Evolutionary conservation across 2,113 vertebrate genomes (phyloP).

Genomic region (Lepidothrix coronata): DNA sequence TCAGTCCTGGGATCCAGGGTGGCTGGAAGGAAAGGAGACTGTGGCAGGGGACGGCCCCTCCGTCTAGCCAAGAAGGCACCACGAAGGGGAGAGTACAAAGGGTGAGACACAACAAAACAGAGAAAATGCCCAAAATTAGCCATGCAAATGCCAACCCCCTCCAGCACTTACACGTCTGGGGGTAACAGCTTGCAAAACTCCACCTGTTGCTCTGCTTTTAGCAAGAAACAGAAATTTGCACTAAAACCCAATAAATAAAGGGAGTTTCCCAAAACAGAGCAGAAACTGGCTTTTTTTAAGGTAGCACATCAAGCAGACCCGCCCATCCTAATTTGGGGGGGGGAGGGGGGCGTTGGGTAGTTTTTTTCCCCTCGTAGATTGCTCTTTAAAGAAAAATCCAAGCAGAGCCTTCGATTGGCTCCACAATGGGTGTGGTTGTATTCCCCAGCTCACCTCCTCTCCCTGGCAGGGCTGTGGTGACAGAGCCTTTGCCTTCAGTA

Average conservation of each 20-base stretch:
- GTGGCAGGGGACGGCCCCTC: not conserved
- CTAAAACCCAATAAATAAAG: not conserved
- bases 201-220: not conserved
- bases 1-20: not conserved
- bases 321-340: not conserved
- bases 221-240: not conserved
- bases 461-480: rapidly evolving
- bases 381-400: not conserved
- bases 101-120: not conserved
- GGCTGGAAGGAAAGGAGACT: not conserved
- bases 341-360: not conserved
- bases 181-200: not conserved
- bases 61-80: not conserved
- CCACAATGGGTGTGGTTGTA: rapidly evolving
- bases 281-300: not conserved
- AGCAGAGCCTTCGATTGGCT: not conserved
- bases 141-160: not conserved
- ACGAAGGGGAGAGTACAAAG: not conserved
- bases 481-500: not conserved
- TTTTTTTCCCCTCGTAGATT: rapidly evolving
- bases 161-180: rapidly evolving
- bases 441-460: not conserved
- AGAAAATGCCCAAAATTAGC: not conserved
- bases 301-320: not conserved
- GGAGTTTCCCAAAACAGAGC: not conserved